phyloP scores from a whole-genome alignment of 2,888 invertebrate species.

The Melanophora roralis region DNA sequence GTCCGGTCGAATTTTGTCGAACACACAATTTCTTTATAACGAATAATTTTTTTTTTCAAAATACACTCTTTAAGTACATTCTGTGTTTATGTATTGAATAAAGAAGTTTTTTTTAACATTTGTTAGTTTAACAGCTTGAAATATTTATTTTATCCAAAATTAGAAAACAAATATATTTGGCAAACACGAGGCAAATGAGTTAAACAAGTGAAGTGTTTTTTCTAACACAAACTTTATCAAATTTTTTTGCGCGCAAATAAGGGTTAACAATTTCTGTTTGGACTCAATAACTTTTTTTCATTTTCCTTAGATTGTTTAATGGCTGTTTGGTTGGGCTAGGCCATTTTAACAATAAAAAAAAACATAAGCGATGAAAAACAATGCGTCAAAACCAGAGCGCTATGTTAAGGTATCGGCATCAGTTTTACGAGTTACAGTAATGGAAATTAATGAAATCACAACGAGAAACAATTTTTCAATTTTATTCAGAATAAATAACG shows the following conservation, averaged over 20 bases:
- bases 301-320: not conserved
- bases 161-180: no score
- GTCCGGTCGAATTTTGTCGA: no score
- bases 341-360: not conserved
- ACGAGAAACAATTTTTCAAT: not conserved
- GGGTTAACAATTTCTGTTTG: not conserved
- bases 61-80: no score
- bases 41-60: no score
- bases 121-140: no score
- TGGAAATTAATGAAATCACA: conserved; percentile 17
- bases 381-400: conserved; percentile 58
- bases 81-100: no score
- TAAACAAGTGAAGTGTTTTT: no score
- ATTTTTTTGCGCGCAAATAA: not conserved
- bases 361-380: conserved; percentile 24
- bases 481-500: no score
- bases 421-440: not conserved
- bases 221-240: not conserved
- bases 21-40: no score
- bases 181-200: no score
- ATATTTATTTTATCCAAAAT: no score
- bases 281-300: not conserved
- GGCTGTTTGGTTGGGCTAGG: conserved; percentile 30
- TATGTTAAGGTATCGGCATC: conserved; percentile 11
- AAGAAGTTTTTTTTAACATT: no score